Evolutionary conservation across 2,888 invertebrate genomes (phyloP), one percentile per base, ranked within the genome.

Genomic region (Empis stercorea): DNA sequence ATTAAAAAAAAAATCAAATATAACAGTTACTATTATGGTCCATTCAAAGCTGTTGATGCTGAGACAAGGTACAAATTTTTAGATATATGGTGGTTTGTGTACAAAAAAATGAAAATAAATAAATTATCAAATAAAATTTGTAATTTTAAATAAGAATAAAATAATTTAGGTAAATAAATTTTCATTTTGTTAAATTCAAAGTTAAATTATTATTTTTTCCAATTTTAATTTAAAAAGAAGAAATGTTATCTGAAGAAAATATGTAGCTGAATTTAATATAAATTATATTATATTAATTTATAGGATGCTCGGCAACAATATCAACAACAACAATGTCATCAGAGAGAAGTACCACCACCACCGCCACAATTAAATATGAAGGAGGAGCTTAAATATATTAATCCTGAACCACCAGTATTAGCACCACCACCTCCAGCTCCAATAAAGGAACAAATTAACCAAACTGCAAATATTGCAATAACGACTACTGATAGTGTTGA

Each of bases 291-390:
- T 13, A 5, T n/a, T 34, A 34, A 34, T 34, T 13, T 34, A 5
- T 34, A n/a, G 34, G n/a, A n/a, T 34, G 4, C 34, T 34, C 34
- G n/a, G 13, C 14, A 45, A n/a, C n/a, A 16, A 14, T 37, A 11
- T 6, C 42, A 37, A 11, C 45, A 39, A 51, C 51, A 15, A 47
- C 51, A 27, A 41, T 39, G 5, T 17, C 46, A 42, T 30, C n/a
- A 16, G 37, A 38, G 34, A 14, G n/a, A 16, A 34, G n/a, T 16
- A 15, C 36, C 10, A 17, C 17, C 27, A 13, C 36, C 14, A 37
- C 36, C 14, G 20, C 44, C n/a, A 39, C 30, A 23, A 14, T 14
- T 6, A 27, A 27, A 27, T 27, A 27, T 27, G 4, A 27, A 27
- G 4, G 23, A 27, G 7, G 23, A 27, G 2, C 9, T 7, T 27